These are phyloP conservation scores for Desmophyllum pertusum DNA, from an alignment of 92 coral and sea anemone genomes.

Conservation along the genomic window DNA sequence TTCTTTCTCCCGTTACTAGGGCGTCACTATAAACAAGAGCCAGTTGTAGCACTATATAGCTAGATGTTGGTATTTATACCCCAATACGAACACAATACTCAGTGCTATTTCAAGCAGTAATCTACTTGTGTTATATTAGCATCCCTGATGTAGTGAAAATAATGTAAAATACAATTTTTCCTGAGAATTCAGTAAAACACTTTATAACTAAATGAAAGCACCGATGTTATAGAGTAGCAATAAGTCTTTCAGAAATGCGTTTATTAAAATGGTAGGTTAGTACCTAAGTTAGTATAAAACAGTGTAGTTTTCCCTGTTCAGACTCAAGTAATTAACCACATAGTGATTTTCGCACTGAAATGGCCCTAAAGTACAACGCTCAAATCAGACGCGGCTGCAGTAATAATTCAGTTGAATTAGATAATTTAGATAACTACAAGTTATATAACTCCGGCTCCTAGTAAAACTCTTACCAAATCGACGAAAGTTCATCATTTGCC, in stretches of 20 bases:
- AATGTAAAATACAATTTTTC: background rate
- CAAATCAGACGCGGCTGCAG: too few species aligned
- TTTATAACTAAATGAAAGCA: background rate
- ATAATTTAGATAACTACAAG: too few species aligned
- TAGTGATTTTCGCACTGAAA: too few species aligned
- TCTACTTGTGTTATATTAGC: background rate
- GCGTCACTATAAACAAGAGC: slow-evolving; percentile 21
- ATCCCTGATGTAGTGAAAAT: background rate
- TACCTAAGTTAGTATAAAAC: background rate
- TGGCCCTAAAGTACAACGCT: too few species aligned
- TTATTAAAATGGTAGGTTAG: background rate
- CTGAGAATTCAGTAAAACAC: background rate
- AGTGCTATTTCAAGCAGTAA: slow-evolving; percentile 18
- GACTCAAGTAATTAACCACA: too few species aligned
- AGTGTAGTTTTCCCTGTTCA: background rate
- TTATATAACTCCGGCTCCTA: background rate
- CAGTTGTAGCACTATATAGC: background rate
- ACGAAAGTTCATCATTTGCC: background rate
- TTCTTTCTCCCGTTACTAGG: slow-evolving; percentile 3
- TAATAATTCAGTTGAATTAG: too few species aligned
- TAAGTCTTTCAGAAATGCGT: background rate
- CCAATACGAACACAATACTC: slow-evolving; percentile 11
- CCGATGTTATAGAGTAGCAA: background rate
- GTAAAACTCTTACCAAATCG: background rate
- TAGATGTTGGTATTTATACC: slow-evolving; percentile 8